phyloP scores from a whole-genome alignment of 2,113 vertebrate genomes.

The Hoplias malabaricus region DNA sequence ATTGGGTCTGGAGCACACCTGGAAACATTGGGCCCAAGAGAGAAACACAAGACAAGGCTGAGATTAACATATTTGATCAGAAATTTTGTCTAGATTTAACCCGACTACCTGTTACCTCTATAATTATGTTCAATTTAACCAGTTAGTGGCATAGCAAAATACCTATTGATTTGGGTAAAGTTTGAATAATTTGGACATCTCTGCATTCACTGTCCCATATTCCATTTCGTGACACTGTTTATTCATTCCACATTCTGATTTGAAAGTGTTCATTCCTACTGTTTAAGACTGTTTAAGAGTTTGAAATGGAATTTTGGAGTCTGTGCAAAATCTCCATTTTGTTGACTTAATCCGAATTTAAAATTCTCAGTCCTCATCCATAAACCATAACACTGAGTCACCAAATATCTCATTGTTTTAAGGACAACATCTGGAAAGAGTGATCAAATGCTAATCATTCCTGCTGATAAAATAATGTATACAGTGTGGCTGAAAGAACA shows the following conservation, averaged over 20 bases:
- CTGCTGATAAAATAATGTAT: neutral
- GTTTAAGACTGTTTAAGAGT: neutral
- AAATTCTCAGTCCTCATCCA: neutral
- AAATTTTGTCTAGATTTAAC: too few relatives aligned
- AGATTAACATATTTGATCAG: too few relatives aligned
- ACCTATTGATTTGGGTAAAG: too few relatives aligned
- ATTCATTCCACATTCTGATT: slow-evolving; percentile 14
- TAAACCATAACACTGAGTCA: neutral
- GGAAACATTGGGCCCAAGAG: too few relatives aligned
- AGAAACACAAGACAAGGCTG: too few relatives aligned
- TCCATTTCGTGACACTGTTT: too few relatives aligned
- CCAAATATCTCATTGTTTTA: neutral
- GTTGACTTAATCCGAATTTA: neutral
- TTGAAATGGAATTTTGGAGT: neutral
- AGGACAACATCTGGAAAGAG: neutral
- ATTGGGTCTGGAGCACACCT: too few relatives aligned
- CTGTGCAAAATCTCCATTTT: neutral
- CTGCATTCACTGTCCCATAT: too few relatives aligned
- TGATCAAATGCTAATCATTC: neutral
- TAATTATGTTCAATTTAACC: too few relatives aligned
- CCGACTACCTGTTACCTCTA: too few relatives aligned
- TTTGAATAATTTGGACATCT: neutral
- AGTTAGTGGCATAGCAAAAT: too few relatives aligned
- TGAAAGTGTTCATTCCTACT: neutral
- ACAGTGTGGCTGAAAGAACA: neutral